phyloP scores from a whole-genome alignment of 2,113 vertebrate species.

The Gasterosteus aculeatus region DNA sequence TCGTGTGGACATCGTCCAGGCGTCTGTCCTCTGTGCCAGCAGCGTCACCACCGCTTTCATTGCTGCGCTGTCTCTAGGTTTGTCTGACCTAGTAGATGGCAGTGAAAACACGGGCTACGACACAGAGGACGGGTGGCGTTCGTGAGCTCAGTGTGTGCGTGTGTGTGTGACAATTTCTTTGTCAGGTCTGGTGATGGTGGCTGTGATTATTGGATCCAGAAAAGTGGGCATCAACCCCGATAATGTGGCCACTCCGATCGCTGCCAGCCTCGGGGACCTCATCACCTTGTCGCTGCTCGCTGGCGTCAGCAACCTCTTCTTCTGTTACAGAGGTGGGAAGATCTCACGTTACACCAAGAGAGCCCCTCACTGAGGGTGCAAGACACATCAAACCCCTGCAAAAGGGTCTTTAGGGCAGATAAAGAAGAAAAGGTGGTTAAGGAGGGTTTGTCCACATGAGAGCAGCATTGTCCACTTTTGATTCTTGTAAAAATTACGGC shows the following conservation, averaged over 20 bases:
- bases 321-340: conserved; percentile 85
- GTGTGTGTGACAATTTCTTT: background rate
- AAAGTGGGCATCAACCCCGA: conserved; percentile 93
- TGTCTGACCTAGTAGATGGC: conserved; percentile 13
- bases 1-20: conserved; percentile 81
- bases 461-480: conserved; percentile 32
- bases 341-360: background rate
- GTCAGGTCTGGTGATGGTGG: conserved; percentile 90
- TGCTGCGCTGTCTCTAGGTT: conserved; percentile 88
- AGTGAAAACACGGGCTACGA: background rate
- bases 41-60: conserved; percentile 89
- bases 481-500: background rate
- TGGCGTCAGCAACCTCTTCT: conserved; percentile 86
- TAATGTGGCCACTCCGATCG: conserved; percentile 93
- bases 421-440: background rate
- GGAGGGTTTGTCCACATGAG: conserved; percentile 37
- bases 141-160: background rate
- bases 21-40: conserved; percentile 88
- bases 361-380: background rate
- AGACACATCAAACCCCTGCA: background rate
- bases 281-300: conserved; percentile 90
- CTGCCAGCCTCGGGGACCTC: conserved; percentile 92
- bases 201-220: conserved; percentile 86
- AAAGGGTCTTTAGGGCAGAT: background rate
- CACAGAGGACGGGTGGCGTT: background rate